Evolutionary conservation across 2,797 vertebrate species (phyloP).

Genomic region (Rhinella marina): DNA sequence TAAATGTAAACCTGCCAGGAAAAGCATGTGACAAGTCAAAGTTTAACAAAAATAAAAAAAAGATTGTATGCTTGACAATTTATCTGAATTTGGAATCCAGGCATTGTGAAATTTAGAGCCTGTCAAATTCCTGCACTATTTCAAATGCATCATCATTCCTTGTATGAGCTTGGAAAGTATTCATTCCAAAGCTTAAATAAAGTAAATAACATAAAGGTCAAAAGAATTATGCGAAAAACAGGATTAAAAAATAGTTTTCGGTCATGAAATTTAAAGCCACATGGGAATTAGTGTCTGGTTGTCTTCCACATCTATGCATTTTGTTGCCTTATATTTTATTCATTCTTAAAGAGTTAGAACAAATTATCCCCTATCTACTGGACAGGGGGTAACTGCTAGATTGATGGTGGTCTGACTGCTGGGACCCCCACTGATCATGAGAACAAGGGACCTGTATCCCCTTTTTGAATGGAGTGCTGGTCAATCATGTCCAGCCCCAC

Average conservation of each 20-base stretch:
- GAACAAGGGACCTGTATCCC: too few species aligned
- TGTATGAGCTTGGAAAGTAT: conserved; percentile 52
- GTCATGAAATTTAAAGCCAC: conserved; percentile 6
- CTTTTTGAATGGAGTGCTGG: too few species aligned
- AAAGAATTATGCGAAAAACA: conserved; percentile 50
- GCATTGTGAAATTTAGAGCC: conserved; percentile 33
- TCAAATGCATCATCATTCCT: conserved; percentile 46
- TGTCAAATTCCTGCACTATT: conserved; percentile 52
- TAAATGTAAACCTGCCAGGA: conserved; percentile 37
- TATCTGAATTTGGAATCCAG: conserved; percentile 28
- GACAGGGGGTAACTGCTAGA: too few species aligned
- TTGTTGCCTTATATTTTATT: background rate
- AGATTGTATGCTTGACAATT: conserved; percentile 23
- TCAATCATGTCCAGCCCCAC: too few species aligned
- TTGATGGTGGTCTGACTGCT: too few species aligned
- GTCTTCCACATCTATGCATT: background rate
- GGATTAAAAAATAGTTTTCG: conserved; percentile 36
- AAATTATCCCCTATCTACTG: too few species aligned
- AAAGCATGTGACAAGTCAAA: conserved; percentile 26
- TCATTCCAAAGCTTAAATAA: conserved; percentile 50
- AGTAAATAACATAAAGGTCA: conserved; percentile 53
- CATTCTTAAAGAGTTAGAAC: background rate
- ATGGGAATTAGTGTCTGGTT: conserved; percentile 3
- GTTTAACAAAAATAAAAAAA: conserved; percentile 30
- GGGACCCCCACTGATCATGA: too few species aligned